These are phyloP conservation scores for Nothobranchius furzeri DNA, from an alignment of 2,113 vertebrate genomes.

Conservation along the genomic window DNA sequence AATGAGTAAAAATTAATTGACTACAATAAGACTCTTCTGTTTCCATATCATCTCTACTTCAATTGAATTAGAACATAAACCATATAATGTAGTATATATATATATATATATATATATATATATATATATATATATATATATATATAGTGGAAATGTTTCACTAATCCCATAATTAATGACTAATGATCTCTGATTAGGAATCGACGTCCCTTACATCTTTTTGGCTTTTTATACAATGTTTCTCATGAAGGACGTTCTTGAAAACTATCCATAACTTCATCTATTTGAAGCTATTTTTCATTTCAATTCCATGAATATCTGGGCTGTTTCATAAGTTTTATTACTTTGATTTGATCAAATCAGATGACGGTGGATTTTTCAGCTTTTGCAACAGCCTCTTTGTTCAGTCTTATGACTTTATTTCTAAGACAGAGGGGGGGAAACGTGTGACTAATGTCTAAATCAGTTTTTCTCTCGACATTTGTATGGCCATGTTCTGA, in stretches of 20 bases:
- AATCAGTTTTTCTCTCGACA: slow-evolving; percentile 55
- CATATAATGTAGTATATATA: no score
- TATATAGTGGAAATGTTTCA: no score
- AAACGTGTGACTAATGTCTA: slow-evolving; percentile 56
- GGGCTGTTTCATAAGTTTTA: slow-evolving; percentile 45
- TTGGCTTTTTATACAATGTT: neutral
- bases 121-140: no score
- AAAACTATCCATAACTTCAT: slow-evolving; percentile 15
- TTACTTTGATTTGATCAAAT: slow-evolving; percentile 59
- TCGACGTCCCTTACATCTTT: no score
- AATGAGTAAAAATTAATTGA: no score
- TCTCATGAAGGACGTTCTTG: slow-evolving; percentile 4
- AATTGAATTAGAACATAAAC: no score
- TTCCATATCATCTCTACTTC: no score
- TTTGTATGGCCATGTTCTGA: slow-evolving; percentile 55
- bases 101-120: no score
- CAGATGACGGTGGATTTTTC: slow-evolving; percentile 34
- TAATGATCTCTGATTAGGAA: no score
- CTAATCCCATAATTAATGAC: no score
- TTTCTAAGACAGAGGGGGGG: slow-evolving; percentile 29
- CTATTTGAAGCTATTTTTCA: slow-evolving; percentile 24
- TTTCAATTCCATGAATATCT: slow-evolving; percentile 28
- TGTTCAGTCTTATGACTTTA: slow-evolving; percentile 52
- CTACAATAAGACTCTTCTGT: no score
- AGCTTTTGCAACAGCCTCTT: slow-evolving; percentile 41